A percentile compares a stretch with the other conserved stretches of the same genome.
phyloP scores from a whole-genome alignment of 2,888 invertebrate species.

The Protonemura montana region DNA sequence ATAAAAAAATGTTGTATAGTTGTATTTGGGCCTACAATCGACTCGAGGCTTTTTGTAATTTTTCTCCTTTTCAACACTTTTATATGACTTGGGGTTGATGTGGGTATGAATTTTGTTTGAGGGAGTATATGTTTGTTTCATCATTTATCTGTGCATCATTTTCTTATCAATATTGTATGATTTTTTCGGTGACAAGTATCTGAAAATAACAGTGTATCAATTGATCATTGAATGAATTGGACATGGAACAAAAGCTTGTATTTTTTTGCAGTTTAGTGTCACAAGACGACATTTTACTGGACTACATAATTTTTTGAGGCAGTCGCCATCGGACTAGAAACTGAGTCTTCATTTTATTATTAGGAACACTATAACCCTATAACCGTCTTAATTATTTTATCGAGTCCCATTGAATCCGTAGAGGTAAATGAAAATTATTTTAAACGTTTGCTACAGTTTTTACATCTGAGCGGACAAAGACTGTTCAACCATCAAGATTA shows the following conservation, averaged over 20 bases:
- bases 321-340: too few relatives aligned
- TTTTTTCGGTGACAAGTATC: neutral
- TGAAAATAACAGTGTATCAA: constrained; percentile 26
- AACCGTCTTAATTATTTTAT: too few relatives aligned
- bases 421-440: too few relatives aligned
- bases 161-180: neutral
- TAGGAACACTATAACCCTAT: too few relatives aligned
- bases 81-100: constrained; percentile 47
- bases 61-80: constrained; percentile 35
- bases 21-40: neutral
- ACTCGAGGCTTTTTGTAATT: constrained; percentile 17
- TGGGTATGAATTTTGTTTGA: constrained; percentile 47
- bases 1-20: constrained; percentile 16
- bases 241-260: neutral
- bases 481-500: too few relatives aligned
- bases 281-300: too few relatives aligned
- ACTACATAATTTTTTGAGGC: too few relatives aligned
- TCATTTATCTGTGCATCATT: constrained; percentile 23
- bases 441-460: too few relatives aligned
- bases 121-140: constrained; percentile 43
- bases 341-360: too few relatives aligned
- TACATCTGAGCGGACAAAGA: too few relatives aligned
- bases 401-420: too few relatives aligned
- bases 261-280: neutral
- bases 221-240: constrained; percentile 22